Percentiles rank a stretch among this genome's conserved stretches.
These are phyloP conservation scores for Hypolimnas misippus DNA, from an alignment of 2,888 invertebrate genomes.

Conservation along the genomic window DNA sequence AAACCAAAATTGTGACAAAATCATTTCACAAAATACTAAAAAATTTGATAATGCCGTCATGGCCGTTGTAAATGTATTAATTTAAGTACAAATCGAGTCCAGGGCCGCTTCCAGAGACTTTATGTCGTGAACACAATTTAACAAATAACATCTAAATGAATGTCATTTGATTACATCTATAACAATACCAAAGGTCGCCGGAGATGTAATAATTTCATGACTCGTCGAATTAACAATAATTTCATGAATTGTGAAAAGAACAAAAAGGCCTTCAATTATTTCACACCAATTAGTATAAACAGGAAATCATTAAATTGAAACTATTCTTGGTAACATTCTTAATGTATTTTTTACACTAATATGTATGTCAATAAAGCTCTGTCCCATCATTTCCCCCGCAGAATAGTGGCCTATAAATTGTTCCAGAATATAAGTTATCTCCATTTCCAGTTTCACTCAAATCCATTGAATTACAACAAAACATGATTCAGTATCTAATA, in stretches of 20 bases:
- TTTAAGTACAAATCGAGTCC: constrained; percentile 31
- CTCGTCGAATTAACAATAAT: too few species aligned
- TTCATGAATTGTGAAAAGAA: neutral
- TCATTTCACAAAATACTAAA: too few species aligned
- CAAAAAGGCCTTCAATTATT: neutral
- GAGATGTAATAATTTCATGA: constrained; percentile 6
- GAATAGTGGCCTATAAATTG: too few species aligned
- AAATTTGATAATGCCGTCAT: constrained; percentile 16
- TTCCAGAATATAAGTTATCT: too few species aligned
- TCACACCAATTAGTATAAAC: neutral
- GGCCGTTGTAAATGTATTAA: constrained; percentile 32
- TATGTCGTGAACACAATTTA: neutral
- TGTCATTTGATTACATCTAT: constrained; percentile 21
- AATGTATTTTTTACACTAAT: too few species aligned
- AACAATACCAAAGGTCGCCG: constrained; percentile 13
- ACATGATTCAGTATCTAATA: too few species aligned
- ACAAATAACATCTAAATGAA: constrained; percentile 15
- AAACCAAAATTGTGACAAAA: too few species aligned
- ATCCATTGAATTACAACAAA: too few species aligned
- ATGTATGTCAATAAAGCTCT: too few species aligned
- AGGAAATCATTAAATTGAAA: neutral
- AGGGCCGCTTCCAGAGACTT: constrained; percentile 14
- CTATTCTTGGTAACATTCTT: neutral
- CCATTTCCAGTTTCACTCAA: too few species aligned
- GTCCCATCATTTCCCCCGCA: too few species aligned